These are phyloP conservation scores for Zelleria hepariella DNA, from an alignment of 2,888 invertebrate genomes.

Conservation along the genomic window DNA sequence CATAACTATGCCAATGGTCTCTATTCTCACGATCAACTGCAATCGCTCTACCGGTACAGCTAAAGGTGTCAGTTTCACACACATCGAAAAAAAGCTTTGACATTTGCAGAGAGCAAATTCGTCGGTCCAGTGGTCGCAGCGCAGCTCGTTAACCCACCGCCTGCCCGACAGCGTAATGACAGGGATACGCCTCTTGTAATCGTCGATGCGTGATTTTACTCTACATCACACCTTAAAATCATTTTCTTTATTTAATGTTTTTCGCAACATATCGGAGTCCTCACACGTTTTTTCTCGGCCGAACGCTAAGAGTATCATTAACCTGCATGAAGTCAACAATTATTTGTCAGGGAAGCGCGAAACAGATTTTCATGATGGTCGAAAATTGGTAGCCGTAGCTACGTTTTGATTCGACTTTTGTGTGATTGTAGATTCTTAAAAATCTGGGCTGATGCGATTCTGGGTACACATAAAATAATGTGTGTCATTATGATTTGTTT, in stretches of 20 bases:
- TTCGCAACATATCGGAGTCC: conserved; percentile 51
- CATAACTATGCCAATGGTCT: no score
- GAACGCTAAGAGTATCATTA: conserved; percentile 57
- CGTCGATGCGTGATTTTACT: conserved; percentile 50
- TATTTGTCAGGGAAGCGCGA: conserved; percentile 41
- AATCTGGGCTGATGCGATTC: not conserved
- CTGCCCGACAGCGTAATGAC: conserved; percentile 51
- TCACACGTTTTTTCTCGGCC: conserved; percentile 35
- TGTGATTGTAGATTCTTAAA: not conserved
- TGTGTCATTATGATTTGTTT: not conserved
- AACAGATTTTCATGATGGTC: conserved; percentile 23
- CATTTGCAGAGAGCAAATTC: conserved; percentile 11
- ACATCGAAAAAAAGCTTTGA: not conserved
- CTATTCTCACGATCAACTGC: no score
- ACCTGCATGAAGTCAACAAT: conserved; percentile 42
- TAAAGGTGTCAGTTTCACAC: not conserved
- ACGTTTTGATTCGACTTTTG: not conserved
- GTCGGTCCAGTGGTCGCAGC: conserved; percentile 14
- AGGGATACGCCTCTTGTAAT: conserved; percentile 54
- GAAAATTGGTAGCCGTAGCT: not conserved
- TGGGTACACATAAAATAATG: no score
- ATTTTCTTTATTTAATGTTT: conserved; percentile 47
- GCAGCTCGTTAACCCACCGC: conserved; percentile 40
- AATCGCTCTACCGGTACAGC: not conserved
- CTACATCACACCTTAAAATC: conserved; percentile 55